Conservation (phyloP, 1,140 invertebrate genomes). For the Papilio polyxenes region DNA sequence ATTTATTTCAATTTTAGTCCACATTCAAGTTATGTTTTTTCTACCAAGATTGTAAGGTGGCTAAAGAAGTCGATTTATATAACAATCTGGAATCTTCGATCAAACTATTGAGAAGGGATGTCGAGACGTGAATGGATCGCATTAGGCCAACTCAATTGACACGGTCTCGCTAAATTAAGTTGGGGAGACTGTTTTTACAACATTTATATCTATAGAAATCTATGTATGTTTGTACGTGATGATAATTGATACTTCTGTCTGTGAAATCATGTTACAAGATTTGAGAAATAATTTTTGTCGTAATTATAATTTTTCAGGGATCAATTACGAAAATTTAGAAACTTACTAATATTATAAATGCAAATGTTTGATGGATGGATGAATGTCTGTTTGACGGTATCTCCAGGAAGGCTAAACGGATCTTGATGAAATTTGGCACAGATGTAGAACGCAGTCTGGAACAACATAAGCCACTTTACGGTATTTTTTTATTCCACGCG, state of each 20-base stretch:
- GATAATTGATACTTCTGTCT: not conserved
- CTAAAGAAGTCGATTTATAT: not conserved
- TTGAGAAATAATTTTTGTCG: not conserved
- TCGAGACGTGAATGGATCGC: constrained; percentile 7
- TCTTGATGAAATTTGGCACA: too few relatives aligned
- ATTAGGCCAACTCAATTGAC: constrained; percentile 18
- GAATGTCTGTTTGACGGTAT: too few relatives aligned
- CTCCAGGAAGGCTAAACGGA: too few relatives aligned
- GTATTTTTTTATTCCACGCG: too few relatives aligned
- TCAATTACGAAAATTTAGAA: too few relatives aligned
- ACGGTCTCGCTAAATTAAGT: constrained; percentile 1
- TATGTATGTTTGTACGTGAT: not conserved
- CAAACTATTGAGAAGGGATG: constrained; percentile 20
- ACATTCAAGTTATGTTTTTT: not conserved
- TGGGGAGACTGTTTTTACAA: not conserved
- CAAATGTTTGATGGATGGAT: too few relatives aligned
- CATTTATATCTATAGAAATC: not conserved
- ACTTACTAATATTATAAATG: too few relatives aligned
- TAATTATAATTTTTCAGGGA: too few relatives aligned
- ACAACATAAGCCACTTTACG: too few relatives aligned
- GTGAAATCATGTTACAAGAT: not conserved
- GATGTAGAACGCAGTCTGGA: too few relatives aligned
- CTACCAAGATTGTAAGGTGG: too few relatives aligned
- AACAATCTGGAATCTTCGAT: constrained; percentile 5
- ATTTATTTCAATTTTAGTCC: not conserved